A percentile compares a stretch with the other conserved stretches of the same genome.
phyloP scores from a whole-genome alignment of 2,113 vertebrate species.

The Rattus rattus region DNA sequence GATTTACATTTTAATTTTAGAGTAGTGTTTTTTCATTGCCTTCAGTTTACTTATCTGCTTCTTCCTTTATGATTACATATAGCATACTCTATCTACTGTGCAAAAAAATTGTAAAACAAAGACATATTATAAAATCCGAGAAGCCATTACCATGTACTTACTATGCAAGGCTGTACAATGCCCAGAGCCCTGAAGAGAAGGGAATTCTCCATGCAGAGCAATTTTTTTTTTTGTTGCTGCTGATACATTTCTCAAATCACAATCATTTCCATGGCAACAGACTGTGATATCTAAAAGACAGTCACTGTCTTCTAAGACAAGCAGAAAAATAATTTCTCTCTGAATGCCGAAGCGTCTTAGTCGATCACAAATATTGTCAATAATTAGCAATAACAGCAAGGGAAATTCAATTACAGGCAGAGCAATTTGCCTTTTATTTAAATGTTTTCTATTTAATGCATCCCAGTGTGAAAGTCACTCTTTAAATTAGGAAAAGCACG shows the following conservation, averaged over 20 bases:
- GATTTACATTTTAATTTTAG: conserved; percentile 57
- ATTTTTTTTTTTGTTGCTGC: conserved; percentile 63
- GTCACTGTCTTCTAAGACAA: conserved; percentile 69
- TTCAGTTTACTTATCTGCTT: conserved; percentile 55
- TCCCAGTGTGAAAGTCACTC: conserved; percentile 86
- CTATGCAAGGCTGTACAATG: conserved; percentile 70
- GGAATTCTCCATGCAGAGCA: conserved; percentile 73
- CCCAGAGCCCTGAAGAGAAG: conserved; percentile 64
- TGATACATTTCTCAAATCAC: conserved; percentile 75
- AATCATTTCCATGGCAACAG: conserved; percentile 80
- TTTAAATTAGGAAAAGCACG: conserved; percentile 86
- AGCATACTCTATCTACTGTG: conserved; percentile 41
- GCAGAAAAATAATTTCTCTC: conserved; percentile 75
- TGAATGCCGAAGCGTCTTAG: conserved; percentile 78
- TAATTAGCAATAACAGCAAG: conserved; percentile 88
- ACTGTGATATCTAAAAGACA: conserved; percentile 76
- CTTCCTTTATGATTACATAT: conserved; percentile 44
- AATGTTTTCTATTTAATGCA: conserved; percentile 87
- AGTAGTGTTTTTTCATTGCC: conserved; percentile 44
- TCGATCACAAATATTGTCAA: conserved; percentile 86
- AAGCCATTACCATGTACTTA: conserved; percentile 75
- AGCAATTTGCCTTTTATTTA: conserved; percentile 90
- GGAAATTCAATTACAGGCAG: conserved; percentile 88
- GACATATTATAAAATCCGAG: conserved; percentile 66
- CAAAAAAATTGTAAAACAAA: conserved; percentile 73